Base-by-base conservation (phyloP, 2,888 invertebrate species). In the Ptychoptera contaminata region DNA sequence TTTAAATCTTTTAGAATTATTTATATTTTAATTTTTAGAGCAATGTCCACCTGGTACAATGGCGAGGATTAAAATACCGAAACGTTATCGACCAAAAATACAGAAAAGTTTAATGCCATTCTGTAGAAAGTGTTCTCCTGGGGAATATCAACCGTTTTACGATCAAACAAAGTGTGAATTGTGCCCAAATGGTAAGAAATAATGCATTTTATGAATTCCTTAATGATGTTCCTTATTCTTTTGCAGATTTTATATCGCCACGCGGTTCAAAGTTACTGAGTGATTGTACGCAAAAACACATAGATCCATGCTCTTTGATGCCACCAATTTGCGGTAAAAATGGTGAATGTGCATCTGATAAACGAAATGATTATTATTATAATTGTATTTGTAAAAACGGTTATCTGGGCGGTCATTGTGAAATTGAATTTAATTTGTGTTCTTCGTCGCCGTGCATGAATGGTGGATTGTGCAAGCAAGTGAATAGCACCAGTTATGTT, bases 71-170 rank as follows among this genome's bases (percentile, higher is more conserved):
- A 65, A 63, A 49, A 53, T 49, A 14, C 49, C 56, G 2, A 58
- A 54, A 49, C 48, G 44, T 30, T 54, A 53, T 16, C 51, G 56
- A 5, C 53, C 55, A 8, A 51, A 60, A 9, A 58, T 59, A 43
- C 55, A 60, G 9, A 64, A 69, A 2, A 74, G 74, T 4, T 57
- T 76, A 23, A 61, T 63, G 51, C 76, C 76, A 2, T 72, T 63
- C 47, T 69, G 76, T 52, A 65, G 66, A 47, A 67, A 70, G 2
- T 77, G 77, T 55, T 69, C 69, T 7, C 52, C 67, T 38, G 79
- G 78, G 1, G 69, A 67, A 43, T 79, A 74, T 56, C 80, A 80
- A 57, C 62, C 72, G 2, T 51, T 61, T 11, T 72, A 71, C 52
- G 79, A 77, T 5, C 68, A 73, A 54, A 58, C 65, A 2, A 59